Evolutionary conservation across 2,797 vertebrate genomes (phyloP), one percentile per base, ranked within the genome.

Genomic region (Gambelia wislizenii): DNA sequence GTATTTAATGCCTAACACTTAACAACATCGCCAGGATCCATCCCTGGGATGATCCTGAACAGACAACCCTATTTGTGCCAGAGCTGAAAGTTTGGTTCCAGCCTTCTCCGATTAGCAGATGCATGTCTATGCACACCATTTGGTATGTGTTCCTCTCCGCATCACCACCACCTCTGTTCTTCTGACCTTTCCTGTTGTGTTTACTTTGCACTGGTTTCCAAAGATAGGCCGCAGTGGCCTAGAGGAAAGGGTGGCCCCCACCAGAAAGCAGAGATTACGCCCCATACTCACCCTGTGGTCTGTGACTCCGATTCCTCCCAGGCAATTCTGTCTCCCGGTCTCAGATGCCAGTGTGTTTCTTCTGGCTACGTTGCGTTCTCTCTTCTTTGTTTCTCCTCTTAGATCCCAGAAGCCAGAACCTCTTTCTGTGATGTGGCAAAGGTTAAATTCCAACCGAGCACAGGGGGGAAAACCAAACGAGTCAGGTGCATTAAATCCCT

Each of bases 361-460:
- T 18, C 54, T 56, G 12, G 54, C 16, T 56, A 12, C 14, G 54
- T 9, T 56, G 54, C 0, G 54, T 56, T 56, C 13, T 56, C 47
- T 49, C 47, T 49, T 49, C 6, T 72, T 49, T 75, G n/a, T 39
- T 49, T 36, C 25, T 9, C 16, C 8, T 9, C 59, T 54, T 67
- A 1, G 2, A 5, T 33, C 47, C 42, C 86, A 61, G 52, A 44
- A 67, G 27, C 47, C 1, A 2, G 47, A 1, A 4, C 13, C 77
- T 89, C 1, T 59, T 91, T 92, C 81, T 76, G 83, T 84, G 52
- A 0, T 87, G 89, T 91, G 89, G 86, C 92, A 95, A 94, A 88
- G 95, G 93, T 96, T 92, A 95, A 95, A 94, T 85, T 95, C 95
- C 90, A 91, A 90, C 95, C 1, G 85, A 91, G 92, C 94, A 27